These are phyloP conservation scores for Neoitamus cyanurus DNA, from an alignment of 2,888 invertebrate genomes.

Conservation along the genomic window DNA sequence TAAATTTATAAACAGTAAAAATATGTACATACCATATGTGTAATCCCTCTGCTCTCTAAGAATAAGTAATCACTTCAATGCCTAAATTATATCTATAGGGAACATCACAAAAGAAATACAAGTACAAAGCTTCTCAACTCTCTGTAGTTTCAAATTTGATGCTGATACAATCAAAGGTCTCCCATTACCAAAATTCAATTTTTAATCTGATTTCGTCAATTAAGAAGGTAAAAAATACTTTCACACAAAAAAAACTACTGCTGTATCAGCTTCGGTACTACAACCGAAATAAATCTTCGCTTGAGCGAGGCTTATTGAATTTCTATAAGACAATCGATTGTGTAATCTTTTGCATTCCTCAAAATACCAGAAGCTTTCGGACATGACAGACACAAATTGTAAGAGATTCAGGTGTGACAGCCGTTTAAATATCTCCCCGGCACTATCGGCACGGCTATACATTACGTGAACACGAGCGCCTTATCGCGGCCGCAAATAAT, in stretches of 20 bases:
- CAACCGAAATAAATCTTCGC: not conserved
- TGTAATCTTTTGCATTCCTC: not conserved
- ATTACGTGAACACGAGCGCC: not conserved
- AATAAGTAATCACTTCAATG: too few relatives aligned
- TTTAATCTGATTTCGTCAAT: not conserved
- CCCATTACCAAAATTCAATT: not conserved
- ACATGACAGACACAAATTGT: constrained; percentile 42
- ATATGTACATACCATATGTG: too few relatives aligned
- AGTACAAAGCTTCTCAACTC: not conserved
- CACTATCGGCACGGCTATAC: constrained; percentile 3
- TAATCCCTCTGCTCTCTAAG: too few relatives aligned
- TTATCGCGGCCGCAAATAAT: constrained; percentile 35
- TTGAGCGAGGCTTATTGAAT: not conserved
- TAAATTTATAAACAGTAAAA: too few relatives aligned
- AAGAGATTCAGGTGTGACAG: constrained; percentile 33
- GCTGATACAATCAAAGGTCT: not conserved
- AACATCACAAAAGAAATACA: not conserved
- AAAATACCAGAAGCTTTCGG: constrained; percentile 34
- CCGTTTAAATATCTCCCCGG: constrained; percentile 22
- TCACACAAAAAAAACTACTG: not conserved
- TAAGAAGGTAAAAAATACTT: not conserved
- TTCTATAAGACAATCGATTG: not conserved
- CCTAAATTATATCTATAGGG: too few relatives aligned
- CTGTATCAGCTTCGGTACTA: not conserved
- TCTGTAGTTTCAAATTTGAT: not conserved